Evolutionary conservation across 1,140 invertebrate species (phyloP).

Genomic region (Zaprionus africanus): DNA sequence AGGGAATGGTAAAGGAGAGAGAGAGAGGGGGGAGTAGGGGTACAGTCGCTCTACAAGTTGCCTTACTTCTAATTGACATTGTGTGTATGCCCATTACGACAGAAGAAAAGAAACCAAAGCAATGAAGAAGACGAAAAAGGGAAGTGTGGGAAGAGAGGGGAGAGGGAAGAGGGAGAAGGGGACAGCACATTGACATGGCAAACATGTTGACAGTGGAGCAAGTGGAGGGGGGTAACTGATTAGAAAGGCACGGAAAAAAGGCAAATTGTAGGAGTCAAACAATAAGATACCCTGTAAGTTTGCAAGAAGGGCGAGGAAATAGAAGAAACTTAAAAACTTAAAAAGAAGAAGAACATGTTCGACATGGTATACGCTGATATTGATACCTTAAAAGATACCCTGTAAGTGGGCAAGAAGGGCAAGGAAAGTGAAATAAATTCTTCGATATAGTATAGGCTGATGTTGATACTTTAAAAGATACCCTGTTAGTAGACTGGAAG

Average conservation of each 20-base stretch:
- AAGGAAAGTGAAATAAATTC: too few relatives aligned
- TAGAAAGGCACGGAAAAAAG: constrained; percentile 9
- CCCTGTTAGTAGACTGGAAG: too few relatives aligned
- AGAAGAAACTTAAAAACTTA: too few relatives aligned
- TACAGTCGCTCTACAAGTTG: constrained; percentile 38
- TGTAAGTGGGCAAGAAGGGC: too few relatives aligned
- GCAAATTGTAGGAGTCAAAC: not conserved
- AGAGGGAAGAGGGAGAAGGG: not conserved
- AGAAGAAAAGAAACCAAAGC: constrained; percentile 24
- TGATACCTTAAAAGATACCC: too few relatives aligned
- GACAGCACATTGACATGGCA: constrained; percentile 14
- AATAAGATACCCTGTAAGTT: not conserved
- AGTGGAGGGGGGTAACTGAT: constrained; percentile 13
- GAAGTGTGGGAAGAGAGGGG: not conserved
- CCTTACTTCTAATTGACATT: constrained; percentile 76
- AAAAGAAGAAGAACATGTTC: too few relatives aligned
- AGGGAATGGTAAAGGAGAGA: not conserved
- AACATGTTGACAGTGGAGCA: constrained; percentile 23
- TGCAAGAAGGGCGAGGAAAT: not conserved
- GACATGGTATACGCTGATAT: too few relatives aligned
- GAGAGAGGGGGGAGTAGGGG: not conserved
- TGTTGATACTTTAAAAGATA: too few relatives aligned
- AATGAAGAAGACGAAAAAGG: constrained; percentile 26
- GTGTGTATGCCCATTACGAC: constrained; percentile 54
- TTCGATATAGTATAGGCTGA: too few relatives aligned